A percentile compares a stretch with the other conserved stretches of the same genome.
phyloP scores from a whole-genome alignment of 1,140 invertebrate species.

The Lanistes nyassanus region DNA sequence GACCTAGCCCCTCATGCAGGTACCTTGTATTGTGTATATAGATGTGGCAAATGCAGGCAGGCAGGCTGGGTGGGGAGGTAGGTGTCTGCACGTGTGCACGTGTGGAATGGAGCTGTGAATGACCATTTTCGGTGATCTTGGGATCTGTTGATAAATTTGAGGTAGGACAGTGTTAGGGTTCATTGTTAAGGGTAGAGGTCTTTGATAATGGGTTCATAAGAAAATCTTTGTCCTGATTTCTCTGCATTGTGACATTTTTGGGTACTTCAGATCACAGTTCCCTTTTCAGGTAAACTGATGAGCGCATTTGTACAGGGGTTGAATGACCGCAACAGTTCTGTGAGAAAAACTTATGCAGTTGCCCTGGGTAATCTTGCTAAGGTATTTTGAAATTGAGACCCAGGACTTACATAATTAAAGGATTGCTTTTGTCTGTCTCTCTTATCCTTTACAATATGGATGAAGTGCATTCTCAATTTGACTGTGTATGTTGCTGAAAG shows the following conservation, averaged over 20 bases:
- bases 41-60: no score
- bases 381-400: conserved; percentile 42
- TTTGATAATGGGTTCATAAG: no score
- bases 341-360: conserved; percentile 84
- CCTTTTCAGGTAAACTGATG: conserved; percentile 78
- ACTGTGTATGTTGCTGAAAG: neutral
- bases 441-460: neutral
- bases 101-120: no score
- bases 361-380: conserved; percentile 85
- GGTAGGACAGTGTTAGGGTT: no score
- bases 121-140: no score
- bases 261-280: no score
- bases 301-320: conserved; percentile 81
- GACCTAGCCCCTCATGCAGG: conserved; percentile 76
- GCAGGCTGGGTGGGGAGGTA: no score
- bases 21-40: conserved; percentile 43
- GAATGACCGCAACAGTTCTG: conserved; percentile 82
- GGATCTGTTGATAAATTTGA: no score
- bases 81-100: no score
- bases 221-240: no score
- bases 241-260: no score
- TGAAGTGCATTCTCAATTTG: neutral
- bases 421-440: neutral
- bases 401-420: neutral
- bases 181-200: no score